Conservation (phyloP, 2,113 vertebrate species). For the Microcebus jonahi region DNA sequence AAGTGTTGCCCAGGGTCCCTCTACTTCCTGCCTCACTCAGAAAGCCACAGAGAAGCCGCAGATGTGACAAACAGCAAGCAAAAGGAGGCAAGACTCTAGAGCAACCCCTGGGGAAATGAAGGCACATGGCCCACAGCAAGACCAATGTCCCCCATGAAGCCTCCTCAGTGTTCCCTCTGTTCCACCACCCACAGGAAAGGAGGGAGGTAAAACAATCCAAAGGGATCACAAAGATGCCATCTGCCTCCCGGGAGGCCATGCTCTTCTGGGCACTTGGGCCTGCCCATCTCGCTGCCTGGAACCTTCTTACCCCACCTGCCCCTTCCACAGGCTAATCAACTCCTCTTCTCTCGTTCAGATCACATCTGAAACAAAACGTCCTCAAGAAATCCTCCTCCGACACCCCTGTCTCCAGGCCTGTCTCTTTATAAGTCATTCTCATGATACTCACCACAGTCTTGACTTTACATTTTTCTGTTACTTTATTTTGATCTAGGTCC, state of each 20-base stretch:
- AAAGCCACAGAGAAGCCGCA: background rate
- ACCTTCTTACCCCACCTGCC: background rate
- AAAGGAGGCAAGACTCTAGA: background rate
- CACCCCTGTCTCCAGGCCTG: no score
- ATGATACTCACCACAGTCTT: background rate
- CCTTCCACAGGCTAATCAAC: background rate
- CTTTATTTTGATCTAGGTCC: background rate
- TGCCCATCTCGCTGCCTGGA: background rate
- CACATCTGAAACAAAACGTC: background rate
- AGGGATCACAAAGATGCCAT: background rate
- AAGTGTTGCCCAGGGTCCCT: background rate
- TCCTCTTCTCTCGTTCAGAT: background rate
- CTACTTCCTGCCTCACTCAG: background rate
- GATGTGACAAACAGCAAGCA: background rate
- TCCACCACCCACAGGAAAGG: background rate
- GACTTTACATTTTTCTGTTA: background rate
- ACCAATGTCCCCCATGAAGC: background rate
- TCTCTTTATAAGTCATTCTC: background rate
- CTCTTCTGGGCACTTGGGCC: background rate
- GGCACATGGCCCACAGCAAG: background rate
- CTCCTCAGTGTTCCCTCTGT: background rate
- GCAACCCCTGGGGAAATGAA: background rate
- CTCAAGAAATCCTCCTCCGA: background rate
- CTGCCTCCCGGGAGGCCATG: background rate
- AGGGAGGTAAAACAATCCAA: background rate